These are phyloP conservation scores for Lasius platythorax DNA, from an alignment of 2,888 invertebrate genomes.

Conservation along the genomic window DNA sequence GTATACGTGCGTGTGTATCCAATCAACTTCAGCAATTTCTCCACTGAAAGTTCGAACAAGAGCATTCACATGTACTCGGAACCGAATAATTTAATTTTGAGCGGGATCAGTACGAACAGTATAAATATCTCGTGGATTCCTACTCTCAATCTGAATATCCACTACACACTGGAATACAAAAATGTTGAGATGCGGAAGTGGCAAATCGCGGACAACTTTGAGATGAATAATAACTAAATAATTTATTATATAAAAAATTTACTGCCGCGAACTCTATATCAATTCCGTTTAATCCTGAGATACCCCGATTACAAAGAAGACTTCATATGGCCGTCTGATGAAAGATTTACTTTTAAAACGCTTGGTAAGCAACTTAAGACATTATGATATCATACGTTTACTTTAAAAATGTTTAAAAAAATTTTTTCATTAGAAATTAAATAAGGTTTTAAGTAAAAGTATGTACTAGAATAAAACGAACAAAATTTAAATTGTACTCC, in stretches of 20 bases:
- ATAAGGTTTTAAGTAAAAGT: slow-evolving; percentile 77
- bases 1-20: slow-evolving; percentile 93
- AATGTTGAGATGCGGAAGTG: slow-evolving; percentile 86
- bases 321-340: no score
- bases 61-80: no score
- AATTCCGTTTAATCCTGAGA: no score
- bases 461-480: slow-evolving; percentile 81
- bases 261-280: no score
- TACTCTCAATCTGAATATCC: slow-evolving; percentile 86
- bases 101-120: slow-evolving; percentile 82
- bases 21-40: slow-evolving; percentile 88
- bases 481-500: not conserved
- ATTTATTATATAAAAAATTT: slow-evolving; percentile 77
- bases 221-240: slow-evolving; percentile 71
- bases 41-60: slow-evolving; percentile 86
- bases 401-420: no score
- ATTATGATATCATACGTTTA: no score
- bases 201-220: slow-evolving; percentile 79
- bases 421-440: no score
- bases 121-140: slow-evolving; percentile 91
- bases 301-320: no score
- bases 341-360: no score
- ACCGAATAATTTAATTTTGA: slow-evolving; percentile 74
- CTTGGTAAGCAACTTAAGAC: no score
- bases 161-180: slow-evolving; percentile 87